Evolutionary conservation across 2,113 vertebrate species (phyloP).

Genomic region (Illadopsis cleaveri): DNA sequence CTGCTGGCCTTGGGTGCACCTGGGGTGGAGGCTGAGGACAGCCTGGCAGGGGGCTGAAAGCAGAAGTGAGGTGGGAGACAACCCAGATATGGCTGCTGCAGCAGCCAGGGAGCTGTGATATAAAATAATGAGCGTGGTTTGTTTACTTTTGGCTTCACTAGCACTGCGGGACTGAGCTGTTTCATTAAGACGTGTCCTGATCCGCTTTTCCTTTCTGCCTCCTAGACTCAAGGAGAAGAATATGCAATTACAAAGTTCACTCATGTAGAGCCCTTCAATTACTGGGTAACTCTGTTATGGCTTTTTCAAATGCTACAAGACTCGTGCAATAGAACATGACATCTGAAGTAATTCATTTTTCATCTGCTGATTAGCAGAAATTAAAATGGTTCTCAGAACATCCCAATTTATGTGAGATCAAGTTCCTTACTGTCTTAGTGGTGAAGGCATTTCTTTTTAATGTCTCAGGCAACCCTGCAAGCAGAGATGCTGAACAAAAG

Average conservation of each 20-base stretch:
- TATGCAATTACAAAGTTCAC: constrained; percentile 57
- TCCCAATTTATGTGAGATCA: constrained; percentile 36
- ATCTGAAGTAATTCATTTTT: constrained; percentile 59
- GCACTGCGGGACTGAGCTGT: neutral
- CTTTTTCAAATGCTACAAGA: neutral
- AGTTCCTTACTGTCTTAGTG: neutral
- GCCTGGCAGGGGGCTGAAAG: neutral
- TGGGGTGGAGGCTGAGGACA: neutral
- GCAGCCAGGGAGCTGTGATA: rapidly evolving
- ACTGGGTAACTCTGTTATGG: constrained; percentile 21
- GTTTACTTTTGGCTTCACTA: constrained; percentile 20
- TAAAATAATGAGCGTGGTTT: neutral
- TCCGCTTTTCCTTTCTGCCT: neutral
- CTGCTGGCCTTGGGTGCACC: neutral
- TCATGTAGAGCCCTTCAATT: constrained; percentile 63
- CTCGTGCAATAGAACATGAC: constrained; percentile 20
- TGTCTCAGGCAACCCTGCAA: neutral
- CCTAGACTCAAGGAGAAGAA: neutral
- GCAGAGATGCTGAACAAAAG: neutral
- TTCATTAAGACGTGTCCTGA: constrained; percentile 12
- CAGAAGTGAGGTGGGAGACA: neutral
- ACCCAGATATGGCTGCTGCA: neutral
- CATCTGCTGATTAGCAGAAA: constrained; percentile 58
- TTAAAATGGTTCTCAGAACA: constrained; percentile 52
- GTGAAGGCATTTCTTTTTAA: constrained; percentile 6